Percentiles rank a stretch among this genome's conserved stretches.
phyloP scores from a whole-genome alignment of 2,888 invertebrate species.

The Linyphia triangularis region DNA sequence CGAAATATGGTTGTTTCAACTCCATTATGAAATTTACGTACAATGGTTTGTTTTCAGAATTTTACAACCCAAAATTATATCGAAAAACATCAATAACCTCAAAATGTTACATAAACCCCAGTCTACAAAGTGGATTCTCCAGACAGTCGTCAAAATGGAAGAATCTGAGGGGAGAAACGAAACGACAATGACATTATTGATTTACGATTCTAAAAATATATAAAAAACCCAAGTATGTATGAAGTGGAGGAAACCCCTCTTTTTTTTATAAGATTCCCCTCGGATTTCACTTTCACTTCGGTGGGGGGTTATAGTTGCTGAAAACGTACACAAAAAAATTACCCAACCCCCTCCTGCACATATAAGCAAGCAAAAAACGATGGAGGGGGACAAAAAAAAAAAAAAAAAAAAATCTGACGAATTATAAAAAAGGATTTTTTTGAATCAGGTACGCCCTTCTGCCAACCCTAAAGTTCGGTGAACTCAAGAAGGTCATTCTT shows the following conservation, averaged over 20 bases:
- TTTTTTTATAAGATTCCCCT: slow-evolving; percentile 62
- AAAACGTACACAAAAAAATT: slow-evolving; percentile 17
- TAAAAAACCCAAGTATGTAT: slow-evolving; percentile 37
- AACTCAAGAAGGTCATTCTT: slow-evolving; percentile 62
- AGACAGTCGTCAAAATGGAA: slow-evolving; percentile 49
- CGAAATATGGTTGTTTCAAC: too few species aligned
- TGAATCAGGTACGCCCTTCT: slow-evolving; percentile 67
- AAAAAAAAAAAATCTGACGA: slow-evolving; percentile 26
- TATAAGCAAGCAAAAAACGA: slow-evolving; percentile 29
- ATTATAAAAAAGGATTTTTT: slow-evolving; percentile 70
- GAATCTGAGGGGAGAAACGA: slow-evolving; percentile 46
- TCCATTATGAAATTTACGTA: too few species aligned
- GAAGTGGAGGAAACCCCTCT: slow-evolving; percentile 20
- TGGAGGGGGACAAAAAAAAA: slow-evolving; percentile 5
- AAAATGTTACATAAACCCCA: too few species aligned
- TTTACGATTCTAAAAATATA: slow-evolving; percentile 58
- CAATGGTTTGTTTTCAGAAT: too few species aligned
- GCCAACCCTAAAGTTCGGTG: slow-evolving; percentile 72
- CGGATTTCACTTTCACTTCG: slow-evolving; percentile 72
- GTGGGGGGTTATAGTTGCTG: slow-evolving; percentile 29
- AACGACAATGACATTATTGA: slow-evolving; percentile 61
- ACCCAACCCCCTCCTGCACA: slow-evolving; percentile 59
- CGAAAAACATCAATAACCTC: too few species aligned
- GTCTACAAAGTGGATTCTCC: neutral
- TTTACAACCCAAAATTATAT: too few species aligned